Conservation (phyloP, 2,888 invertebrate species). For the Eudemis profundana region DNA sequence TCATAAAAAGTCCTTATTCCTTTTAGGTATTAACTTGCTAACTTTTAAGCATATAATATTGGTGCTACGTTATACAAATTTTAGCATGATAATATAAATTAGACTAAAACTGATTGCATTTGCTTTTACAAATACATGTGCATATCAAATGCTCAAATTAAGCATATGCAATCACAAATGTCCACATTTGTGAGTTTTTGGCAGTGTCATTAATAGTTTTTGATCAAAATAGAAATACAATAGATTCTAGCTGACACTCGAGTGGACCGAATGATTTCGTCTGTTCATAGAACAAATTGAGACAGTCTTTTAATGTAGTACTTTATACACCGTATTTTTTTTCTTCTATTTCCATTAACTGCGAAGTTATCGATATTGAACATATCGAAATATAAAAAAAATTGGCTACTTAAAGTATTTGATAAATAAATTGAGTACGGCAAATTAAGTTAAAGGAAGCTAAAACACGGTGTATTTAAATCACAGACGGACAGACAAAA, state of each 20-base stretch:
- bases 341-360: too few relatives aligned
- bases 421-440: too few relatives aligned
- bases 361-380: too few relatives aligned
- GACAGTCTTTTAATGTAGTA: background rate
- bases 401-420: too few relatives aligned
- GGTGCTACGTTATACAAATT: constrained; percentile 31
- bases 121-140: constrained; percentile 30
- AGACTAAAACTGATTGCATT: constrained; percentile 39
- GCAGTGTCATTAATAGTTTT: constrained; percentile 17
- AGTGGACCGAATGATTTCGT: background rate
- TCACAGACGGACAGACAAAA: too few relatives aligned
- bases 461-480: too few relatives aligned
- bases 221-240: background rate
- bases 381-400: background rate
- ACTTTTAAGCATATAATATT: constrained; percentile 30
- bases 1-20: constrained; percentile 33
- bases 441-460: too few relatives aligned
- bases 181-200: constrained; percentile 35
- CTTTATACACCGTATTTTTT: too few relatives aligned
- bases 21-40: constrained; percentile 30
- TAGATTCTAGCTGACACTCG: background rate
- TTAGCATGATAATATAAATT: constrained; percentile 23
- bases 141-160: constrained; percentile 31
- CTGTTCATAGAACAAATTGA: background rate
- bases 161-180: constrained; percentile 33